Evolutionary conservation across 1,140 invertebrate species (phyloP), one percentile per base, ranked within the genome.

Genomic region (Bombus breviceps): DNA sequence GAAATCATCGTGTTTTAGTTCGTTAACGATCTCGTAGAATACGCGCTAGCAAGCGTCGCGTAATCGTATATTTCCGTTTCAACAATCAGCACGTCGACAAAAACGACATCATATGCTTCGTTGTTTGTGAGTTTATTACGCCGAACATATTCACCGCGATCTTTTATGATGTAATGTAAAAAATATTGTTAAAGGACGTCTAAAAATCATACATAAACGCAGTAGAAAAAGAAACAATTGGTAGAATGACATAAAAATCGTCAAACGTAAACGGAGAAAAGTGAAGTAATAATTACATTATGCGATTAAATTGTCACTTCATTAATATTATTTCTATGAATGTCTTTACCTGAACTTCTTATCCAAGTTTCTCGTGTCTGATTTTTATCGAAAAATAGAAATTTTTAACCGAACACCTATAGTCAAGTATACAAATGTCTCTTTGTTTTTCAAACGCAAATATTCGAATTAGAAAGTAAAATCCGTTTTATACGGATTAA

Each of bases 81-180:
- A 64, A 68, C 62, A 79, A 79, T 66, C 62, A 64, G 64, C 39
- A 32, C 1, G 39, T 78, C 22, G 41, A 34, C 73, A 32, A 72
- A 41, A n/a, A 41, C 37, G 39, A 41, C 28, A 10, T 37, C 32
- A 28, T 34, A 25, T 39, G 59, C 39, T 66, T 32, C 37, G 59
- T 34, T 66, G 76, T 78, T 66, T n/a, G 12, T 1, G 18, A 25
- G 28, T 66, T 78, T 25, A 32, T 66, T 34, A 25, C n/a, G 3
- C 10, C 39, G 5, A 13, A 64, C 25, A 34, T 25, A 68, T 22
- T 13, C 4, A 3, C 5, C 25, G 4, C n/a, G 15, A 22, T 25
- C 34, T 37, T 68, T 68, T 37, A 37, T 0, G 15, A 22, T 15
- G 32, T 10, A 34, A n/a, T 13, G 59, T n/a, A 66, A 9, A 66